These are phyloP conservation scores for Thalassaphorura encarpata DNA, from an alignment of 1,140 invertebrate species.

Conservation along the genomic window DNA sequence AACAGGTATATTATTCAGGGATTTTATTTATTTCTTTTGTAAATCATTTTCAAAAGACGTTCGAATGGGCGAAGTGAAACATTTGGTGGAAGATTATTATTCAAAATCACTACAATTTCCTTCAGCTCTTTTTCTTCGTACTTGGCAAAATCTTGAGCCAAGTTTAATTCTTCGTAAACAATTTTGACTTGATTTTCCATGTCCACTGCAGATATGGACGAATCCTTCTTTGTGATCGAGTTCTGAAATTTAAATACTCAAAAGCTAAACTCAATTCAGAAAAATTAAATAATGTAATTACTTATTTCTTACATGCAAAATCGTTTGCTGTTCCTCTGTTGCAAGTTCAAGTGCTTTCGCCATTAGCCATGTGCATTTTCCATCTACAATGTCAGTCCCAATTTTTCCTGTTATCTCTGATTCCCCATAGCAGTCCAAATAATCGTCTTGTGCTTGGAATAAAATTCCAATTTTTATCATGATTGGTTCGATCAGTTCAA, in stretches of 20 bases:
- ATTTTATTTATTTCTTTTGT: conserved; percentile 6
- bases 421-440: conserved; percentile 86
- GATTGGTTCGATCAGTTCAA: conserved; percentile 52
- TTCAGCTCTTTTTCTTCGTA: neutral
- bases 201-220: neutral
- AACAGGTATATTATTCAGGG: no score
- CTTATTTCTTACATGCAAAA: conserved; percentile 13
- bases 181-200: conserved; percentile 2
- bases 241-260: no score
- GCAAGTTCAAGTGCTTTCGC: conserved; percentile 38
- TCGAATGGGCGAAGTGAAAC: neutral
- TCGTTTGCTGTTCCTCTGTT: neutral
- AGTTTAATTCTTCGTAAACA: conserved; percentile 6
- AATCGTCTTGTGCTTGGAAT: conserved; percentile 92
- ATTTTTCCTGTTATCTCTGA: conserved; percentile 72
- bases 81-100: neutral
- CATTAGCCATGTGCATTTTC: conserved; percentile 83
- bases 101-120: neutral
- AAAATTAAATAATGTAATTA: no score
- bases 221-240: no score
- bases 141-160: neutral
- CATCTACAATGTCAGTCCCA: conserved; percentile 84
- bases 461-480: conserved; percentile 87
- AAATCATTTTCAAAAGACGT: neutral
- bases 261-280: no score